These are phyloP conservation scores for Drosophila mulleri DNA, from an alignment of 2,888 invertebrate species.

Conservation along the genomic window DNA sequence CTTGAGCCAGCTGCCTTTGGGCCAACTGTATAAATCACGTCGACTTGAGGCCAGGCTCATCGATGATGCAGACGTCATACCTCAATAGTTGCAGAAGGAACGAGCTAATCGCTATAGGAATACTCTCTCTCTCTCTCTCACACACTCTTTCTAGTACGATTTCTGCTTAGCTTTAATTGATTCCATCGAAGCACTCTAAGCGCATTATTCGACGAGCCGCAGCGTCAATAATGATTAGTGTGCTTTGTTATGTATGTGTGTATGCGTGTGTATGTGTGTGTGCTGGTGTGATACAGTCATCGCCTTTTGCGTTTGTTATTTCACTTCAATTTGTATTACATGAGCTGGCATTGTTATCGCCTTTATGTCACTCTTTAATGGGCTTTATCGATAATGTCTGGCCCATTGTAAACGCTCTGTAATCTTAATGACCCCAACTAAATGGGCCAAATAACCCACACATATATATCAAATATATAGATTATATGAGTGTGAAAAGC, in stretches of 20 bases:
- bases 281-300: neutral
- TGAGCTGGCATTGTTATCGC: conserved; percentile 59
- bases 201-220: conserved; percentile 56
- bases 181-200: conserved; percentile 65
- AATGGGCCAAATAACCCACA: conserved; percentile 41
- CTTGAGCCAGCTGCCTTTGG: conserved; percentile 59
- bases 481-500: conserved; percentile 19
- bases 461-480: neutral
- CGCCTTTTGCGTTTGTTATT: conserved; percentile 23
- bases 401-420: conserved; percentile 50
- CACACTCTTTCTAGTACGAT: neutral
- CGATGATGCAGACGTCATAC: conserved; percentile 46
- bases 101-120: conserved; percentile 27
- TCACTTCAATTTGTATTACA: conserved; percentile 60
- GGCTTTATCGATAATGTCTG: conserved; percentile 64
- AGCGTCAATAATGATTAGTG: conserved; percentile 49
- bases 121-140: neutral
- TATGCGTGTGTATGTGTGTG: neutral
- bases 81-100: conserved; percentile 39
- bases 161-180: conserved; percentile 67
- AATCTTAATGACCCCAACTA: conserved; percentile 49
- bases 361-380: conserved; percentile 52
- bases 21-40: conserved; percentile 38
- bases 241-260: conserved; percentile 29
- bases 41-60: conserved; percentile 27